These are phyloP conservation scores for Drosophila meridionalis DNA, from an alignment of 2,888 invertebrate species.

Conservation along the genomic window DNA sequence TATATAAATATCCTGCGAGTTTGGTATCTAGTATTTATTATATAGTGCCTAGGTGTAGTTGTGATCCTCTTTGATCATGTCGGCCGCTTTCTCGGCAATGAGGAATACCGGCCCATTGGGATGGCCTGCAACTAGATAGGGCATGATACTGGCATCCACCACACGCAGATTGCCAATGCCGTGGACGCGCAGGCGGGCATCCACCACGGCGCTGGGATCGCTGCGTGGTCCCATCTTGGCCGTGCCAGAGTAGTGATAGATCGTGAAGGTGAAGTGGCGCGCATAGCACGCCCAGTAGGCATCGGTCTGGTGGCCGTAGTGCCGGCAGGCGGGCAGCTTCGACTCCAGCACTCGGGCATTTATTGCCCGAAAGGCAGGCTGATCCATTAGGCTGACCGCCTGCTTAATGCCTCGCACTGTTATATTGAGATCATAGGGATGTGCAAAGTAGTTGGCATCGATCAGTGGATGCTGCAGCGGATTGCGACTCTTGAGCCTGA, in stretches of 20 bases:
- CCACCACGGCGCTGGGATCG: conserved; percentile 88
- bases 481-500: conserved; percentile 88
- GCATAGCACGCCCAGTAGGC: conserved; percentile 89
- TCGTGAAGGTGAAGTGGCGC: conserved; percentile 87
- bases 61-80: conserved; percentile 86
- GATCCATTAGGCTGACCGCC: conserved; percentile 85
- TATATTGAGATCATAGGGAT: conserved; percentile 88
- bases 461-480: conserved; percentile 89
- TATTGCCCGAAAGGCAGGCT: conserved; percentile 86
- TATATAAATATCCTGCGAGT: background rate
- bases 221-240: conserved; percentile 88
- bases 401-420: conserved; percentile 87
- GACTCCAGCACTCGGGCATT: conserved; percentile 86
- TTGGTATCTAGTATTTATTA: conserved; percentile 1
- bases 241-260: conserved; percentile 88
- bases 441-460: conserved; percentile 89
- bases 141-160: conserved; percentile 87
- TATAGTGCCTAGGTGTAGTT: conserved; percentile 56
- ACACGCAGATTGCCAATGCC: conserved; percentile 86
- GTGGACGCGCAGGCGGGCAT: conserved; percentile 86
- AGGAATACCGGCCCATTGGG: conserved; percentile 87
- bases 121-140: conserved; percentile 86
- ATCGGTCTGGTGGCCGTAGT: conserved; percentile 85
- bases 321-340: conserved; percentile 87
- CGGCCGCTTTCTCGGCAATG: conserved; percentile 87